These are phyloP conservation scores for Rotaria macrura DNA, from an alignment of 2,888 invertebrate species.

Conservation along the genomic window DNA sequence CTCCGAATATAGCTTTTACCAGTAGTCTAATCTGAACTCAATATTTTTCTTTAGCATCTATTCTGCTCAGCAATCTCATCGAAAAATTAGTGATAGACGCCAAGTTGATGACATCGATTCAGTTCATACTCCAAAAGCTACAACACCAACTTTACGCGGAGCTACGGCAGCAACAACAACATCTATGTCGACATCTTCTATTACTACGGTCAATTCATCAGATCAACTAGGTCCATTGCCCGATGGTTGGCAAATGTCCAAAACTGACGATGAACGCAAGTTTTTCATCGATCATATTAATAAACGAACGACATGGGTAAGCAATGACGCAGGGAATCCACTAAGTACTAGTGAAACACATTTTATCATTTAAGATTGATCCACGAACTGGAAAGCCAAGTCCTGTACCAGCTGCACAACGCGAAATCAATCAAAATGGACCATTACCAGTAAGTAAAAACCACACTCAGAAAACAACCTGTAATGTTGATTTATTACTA, in stretches of 20 bases:
- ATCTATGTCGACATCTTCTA: no score
- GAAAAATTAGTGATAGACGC: not conserved
- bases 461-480: no score
- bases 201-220: not conserved
- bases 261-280: conserved; percentile 86
- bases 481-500: not conserved
- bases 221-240: not conserved
- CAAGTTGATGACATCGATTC: not conserved
- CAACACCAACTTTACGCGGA: not conserved
- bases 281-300: conserved; percentile 96
- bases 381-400: not conserved
- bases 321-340: conserved; percentile 58
- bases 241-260: conserved; percentile 74
- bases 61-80: not conserved
- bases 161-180: no score
- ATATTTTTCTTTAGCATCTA: not conserved
- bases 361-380: not conserved
- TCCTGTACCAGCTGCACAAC: not conserved
- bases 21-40: no score
- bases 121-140: not conserved
- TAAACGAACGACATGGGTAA: conserved; percentile 77
- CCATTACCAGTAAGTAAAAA: not conserved
- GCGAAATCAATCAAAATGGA: not conserved
- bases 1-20: no score
- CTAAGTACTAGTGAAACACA: no score